Evolutionary conservation across 2,888 invertebrate species (phyloP).

Genomic region (Drosophila mercatorum): DNA sequence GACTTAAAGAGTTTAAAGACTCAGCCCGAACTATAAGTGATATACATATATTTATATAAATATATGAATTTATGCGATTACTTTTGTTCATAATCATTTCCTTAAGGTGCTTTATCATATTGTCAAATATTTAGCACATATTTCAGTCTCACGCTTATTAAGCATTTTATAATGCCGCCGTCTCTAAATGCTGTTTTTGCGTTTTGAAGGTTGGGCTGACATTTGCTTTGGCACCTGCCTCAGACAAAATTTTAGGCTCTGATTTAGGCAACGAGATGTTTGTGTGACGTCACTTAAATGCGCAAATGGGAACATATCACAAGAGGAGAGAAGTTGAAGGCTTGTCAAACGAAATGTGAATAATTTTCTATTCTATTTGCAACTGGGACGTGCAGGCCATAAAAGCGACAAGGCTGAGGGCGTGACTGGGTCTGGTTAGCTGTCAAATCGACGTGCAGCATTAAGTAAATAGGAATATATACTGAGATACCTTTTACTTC

Average conservation of each 20-base stretch:
- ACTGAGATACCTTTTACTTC: constrained; percentile 9
- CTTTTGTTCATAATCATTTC: too few species aligned
- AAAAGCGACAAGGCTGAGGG: constrained; percentile 29
- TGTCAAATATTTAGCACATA: neutral
- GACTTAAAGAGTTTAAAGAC: neutral
- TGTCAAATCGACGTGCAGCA: constrained; percentile 50
- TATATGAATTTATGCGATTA: too few species aligned
- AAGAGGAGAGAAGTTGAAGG: neutral
- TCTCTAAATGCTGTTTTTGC: neutral
- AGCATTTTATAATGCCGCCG: neutral
- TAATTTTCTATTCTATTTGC: constrained; percentile 62
- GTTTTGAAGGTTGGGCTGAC: neutral
- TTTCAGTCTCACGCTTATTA: neutral
- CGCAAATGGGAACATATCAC: constrained; percentile 41
- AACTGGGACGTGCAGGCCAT: constrained; percentile 57
- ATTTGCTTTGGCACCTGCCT: constrained; percentile 13
- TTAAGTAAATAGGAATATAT: constrained; percentile 62
- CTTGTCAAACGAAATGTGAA: constrained; percentile 24
- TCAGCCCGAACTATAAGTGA: neutral
- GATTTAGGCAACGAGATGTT: constrained; percentile 15
- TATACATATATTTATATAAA: neutral
- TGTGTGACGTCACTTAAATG: constrained; percentile 7
- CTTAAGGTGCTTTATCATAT: neutral
- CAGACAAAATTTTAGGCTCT: constrained; percentile 18
- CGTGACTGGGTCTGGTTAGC: constrained; percentile 58